phyloP scores from a whole-genome alignment of 1,140 invertebrate species.

The Acromyrmex heyeri region DNA sequence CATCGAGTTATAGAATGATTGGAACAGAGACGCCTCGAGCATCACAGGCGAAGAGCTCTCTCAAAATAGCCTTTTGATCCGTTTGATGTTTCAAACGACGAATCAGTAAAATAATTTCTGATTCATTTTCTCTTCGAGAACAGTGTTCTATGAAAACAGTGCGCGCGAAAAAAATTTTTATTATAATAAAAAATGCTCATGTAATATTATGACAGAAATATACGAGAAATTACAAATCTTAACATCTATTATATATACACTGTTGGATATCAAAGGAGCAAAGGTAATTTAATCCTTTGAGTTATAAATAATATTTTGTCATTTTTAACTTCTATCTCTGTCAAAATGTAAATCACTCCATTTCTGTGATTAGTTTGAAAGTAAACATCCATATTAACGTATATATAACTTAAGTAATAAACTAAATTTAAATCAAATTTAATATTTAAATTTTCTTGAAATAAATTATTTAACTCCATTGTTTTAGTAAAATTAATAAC shows the following conservation, averaged over 20 bases:
- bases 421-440: no score
- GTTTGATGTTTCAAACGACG: slow-evolving; percentile 11
- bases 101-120: neutral
- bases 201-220: neutral
- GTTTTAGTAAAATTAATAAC: no score
- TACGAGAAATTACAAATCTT: neutral
- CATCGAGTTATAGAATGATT: slow-evolving; percentile 13
- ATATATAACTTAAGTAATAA: no score
- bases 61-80: slow-evolving; percentile 35
- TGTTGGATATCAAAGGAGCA: no score
- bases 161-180: neutral
- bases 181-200: neutral
- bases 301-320: no score
- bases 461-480: no score
- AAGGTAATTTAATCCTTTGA: no score
- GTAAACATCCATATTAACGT: no score
- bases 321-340: no score
- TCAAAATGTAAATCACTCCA: no score
- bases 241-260: neutral
- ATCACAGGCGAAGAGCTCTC: slow-evolving; percentile 13
- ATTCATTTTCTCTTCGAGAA: neutral
- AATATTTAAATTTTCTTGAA: no score
- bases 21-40: slow-evolving; percentile 42
- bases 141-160: neutral
- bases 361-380: no score